Base-by-base conservation (phyloP, 2,888 invertebrate species). In the Notodonta ziczac region DNA sequence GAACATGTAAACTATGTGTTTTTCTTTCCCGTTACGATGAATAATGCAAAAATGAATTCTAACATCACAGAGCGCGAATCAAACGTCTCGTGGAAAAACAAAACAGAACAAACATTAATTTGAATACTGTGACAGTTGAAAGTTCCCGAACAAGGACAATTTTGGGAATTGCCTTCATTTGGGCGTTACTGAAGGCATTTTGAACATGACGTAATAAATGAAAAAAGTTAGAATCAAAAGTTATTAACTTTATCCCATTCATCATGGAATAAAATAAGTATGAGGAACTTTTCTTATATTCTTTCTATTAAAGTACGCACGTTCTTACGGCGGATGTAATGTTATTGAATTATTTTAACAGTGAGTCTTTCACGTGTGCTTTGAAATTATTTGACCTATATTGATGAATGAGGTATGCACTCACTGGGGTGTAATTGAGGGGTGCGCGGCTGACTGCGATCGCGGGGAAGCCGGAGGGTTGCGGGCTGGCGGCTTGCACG, bases 401-500 rank as follows among this genome's bases (percentile, higher is more conserved):
- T 10, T 46, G 46, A n/a, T 46, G 46, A 5, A 46, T 42, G 9
- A 42, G 46, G 46, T 46, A 46, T 46, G 13, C n/a, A 84, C 97
- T 96, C 94, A 97, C 97, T 95, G 97, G 97, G 95, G 97, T 97
- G 94, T 97, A 97, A 95, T 97, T 97, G 94, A 97, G 96, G 92
- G 97, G 97, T 86, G 98, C 97, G 89, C 97, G 97, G 95, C 97
- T 98, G 87, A 98, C 98, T 81, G 98, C 98, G 91, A 98, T 98
- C 80, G 97, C 97, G 86, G 98, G 98, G 94, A 98, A 98, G 84
- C 98, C 98, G 85, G 98, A 97, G 81, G 98, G 98, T 94, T 99
- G 99, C 83, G 99, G 98, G 94, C 98, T 98, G 81, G 98, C 98
- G 81, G 98, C 98, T 94, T 98, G 98, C 87, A 98, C 98, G 94